Base-by-base conservation (phyloP, 2,797 vertebrate species). In the Ciconia nigra region DNA sequence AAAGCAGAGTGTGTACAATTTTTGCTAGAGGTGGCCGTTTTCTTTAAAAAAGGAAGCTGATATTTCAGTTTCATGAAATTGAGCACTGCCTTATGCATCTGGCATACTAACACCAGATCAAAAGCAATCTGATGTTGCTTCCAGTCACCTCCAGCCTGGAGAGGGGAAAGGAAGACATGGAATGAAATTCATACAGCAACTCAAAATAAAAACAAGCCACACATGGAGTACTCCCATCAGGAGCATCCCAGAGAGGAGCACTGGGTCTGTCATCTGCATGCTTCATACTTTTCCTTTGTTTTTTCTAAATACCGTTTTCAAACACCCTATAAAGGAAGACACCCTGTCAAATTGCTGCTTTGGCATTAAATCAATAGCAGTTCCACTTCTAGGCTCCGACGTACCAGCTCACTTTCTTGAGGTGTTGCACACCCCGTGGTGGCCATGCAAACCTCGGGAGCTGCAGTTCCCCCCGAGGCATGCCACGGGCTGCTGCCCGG, bases 221-320 rank as follows among this genome's bases (percentile, higher is more conserved):
- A 58, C 2, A 1, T 3, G 11, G 47, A 16, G 18, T 4, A 13
- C 5, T 33, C 18, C 39, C 25, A 7, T 5, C 55, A 29, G 47
- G 47, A 73, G 31, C 46, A 55, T 13, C 22, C 54, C n/a, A 51
- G 66, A 33, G 37, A 39, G 61, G 13, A 76, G 69, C 9, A 4
- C 46, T 1, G 28, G 7, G 10, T 52, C 69, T 28, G 39, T 9
- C 46, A 55, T 4, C 10, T 0, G 1, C 16, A 15, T 1, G 12
- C 28, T 57, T 69, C 49, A 21, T 5, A 4, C 6, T 61, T 70
- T 21, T 4, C 12, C 13, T 15, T 37, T 29, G 12, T 3, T 15
- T 83, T 55, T 8, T 4, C 46, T n/a, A 61, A 86, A 31, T 1
- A 16, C 11, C 20, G n/a, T 57, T 89, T 89, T n/a, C 41, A 65